Conservation (phyloP, 1,140 invertebrate genomes). For the Pomphorhynchus laevis region DNA sequence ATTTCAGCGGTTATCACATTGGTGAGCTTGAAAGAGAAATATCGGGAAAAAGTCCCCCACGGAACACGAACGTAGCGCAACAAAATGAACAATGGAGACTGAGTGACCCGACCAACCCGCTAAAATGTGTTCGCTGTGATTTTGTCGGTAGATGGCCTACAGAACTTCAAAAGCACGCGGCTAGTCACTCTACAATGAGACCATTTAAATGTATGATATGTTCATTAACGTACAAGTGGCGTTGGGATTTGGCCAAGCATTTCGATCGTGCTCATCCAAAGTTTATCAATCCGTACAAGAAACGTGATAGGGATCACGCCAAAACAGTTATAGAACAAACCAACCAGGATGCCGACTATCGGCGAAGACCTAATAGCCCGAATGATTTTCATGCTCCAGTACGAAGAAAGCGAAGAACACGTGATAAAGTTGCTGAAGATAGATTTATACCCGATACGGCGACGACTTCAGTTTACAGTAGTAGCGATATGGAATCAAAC, state of each 20-base stretch:
- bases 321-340: background rate
- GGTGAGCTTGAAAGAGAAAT: conserved; percentile 9
- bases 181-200: conserved; percentile 16
- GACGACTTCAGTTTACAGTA: too few relatives aligned
- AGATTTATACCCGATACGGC: too few relatives aligned
- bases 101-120: conserved; percentile 13
- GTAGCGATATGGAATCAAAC: too few relatives aligned
- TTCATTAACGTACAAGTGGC: conserved; percentile 19
- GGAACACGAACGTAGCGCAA: conserved; percentile 17
- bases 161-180: conserved; percentile 19
- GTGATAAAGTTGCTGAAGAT: too few relatives aligned
- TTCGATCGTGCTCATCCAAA: conserved; percentile 18
- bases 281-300: conserved; percentile 19
- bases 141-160: conserved; percentile 20
- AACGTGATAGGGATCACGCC: conserved; percentile 12
- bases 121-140: conserved; percentile 18
- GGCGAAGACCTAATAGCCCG: background rate
- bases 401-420: too few relatives aligned
- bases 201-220: conserved; percentile 20
- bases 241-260: conserved; percentile 20
- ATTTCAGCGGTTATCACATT: conserved; percentile 10
- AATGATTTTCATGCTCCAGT: background rate
- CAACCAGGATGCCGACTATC: background rate
- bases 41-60: conserved; percentile 10
- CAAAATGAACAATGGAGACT: conserved; percentile 16